These are phyloP conservation scores for Drosophila miranda DNA, from an alignment of 1,140 invertebrate genomes.

Conservation along the genomic window DNA sequence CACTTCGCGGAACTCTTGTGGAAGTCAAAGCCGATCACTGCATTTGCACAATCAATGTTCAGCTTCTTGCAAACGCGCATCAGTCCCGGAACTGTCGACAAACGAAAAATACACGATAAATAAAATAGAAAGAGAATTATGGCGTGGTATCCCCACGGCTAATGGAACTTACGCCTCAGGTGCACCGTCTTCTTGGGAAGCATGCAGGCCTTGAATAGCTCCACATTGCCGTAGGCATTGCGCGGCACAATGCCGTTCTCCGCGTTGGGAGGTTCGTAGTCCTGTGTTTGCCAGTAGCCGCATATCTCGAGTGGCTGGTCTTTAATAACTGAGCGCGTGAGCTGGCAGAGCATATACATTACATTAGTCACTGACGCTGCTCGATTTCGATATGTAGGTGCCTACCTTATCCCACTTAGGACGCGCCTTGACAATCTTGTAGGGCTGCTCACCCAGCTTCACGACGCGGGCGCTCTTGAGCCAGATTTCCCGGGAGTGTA, in stretches of 20 bases:
- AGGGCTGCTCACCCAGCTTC: constrained; percentile 91
- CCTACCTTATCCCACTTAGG: constrained; percentile 94
- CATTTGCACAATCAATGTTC: constrained; percentile 96
- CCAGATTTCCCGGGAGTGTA: constrained; percentile 95
- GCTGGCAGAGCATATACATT: constrained; percentile 79
- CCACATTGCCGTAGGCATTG: constrained; percentile 99
- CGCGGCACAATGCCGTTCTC: constrained; percentile 96
- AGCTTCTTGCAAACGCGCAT: constrained; percentile 94
- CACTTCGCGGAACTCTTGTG: constrained; percentile 93
- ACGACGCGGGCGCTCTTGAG: constrained; percentile 94
- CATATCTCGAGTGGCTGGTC: constrained; percentile 94
- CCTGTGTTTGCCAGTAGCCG: constrained; percentile 96
- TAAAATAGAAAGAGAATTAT: no score
- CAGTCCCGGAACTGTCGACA: constrained; percentile 87
- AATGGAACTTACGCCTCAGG: constrained; percentile 87
- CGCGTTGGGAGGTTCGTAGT: constrained; percentile 94
- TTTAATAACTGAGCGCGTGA: constrained; percentile 87
- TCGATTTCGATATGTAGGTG: neutral
- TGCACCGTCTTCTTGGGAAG: constrained; percentile 97
- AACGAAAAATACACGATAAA: no score
- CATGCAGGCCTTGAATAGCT: constrained; percentile 97
- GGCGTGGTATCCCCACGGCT: no score
- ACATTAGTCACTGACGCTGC: neutral
- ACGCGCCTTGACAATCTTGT: constrained; percentile 96
- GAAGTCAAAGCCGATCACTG: constrained; percentile 97